Evolutionary conservation across 2,888 invertebrate species (phyloP), one percentile per base, ranked within the genome.

Genomic region (Aethes cnicana): DNA sequence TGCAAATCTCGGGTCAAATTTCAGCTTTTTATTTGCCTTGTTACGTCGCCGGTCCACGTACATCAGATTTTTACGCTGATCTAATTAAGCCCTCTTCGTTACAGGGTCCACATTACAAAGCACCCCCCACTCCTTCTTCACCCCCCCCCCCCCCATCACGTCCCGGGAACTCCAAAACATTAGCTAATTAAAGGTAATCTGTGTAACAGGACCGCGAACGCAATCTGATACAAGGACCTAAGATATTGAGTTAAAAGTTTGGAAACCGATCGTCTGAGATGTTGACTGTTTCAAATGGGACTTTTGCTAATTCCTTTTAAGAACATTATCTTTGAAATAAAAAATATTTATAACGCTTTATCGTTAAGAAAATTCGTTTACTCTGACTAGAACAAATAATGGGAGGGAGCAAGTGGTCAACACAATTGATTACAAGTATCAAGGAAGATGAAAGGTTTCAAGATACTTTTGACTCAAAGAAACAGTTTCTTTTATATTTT

Each of bases 151-250:
- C 4, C 12, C 28, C 5, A 8, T 8, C 26, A 3, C 20, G 21
- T 16, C 30, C 1, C 17, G 12, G 1, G 20, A 28, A 30, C 21
- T 39, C 8, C 16, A 37, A 39, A 47, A 39, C 37, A 47, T 47
- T 47, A 47, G 30, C 37, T 47, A 47, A 47, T 47, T 47, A 37
- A 37, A 47, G 47, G 47, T 47, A 20, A 47, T 37, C 28, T 21
- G 11, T n/a, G n/a, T n/a, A n/a, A n/a, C n/a, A 30, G 11, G 21
- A 18, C 8, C 12, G 6, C 20, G 8, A 12, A 12, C 16, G 28
- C 37, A 36, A 28, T 21, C 6, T 5, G 17, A 7, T 6, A 9
- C 14, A 4, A 4, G n/a, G 9, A 26, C 42, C 28, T 18, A 12
- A 12, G 12, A 28, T 28, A 25, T 37, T 11, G n/a, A 2, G 28